Base-by-base conservation (phyloP, 2,113 vertebrate genomes). In the Paracanthobrama guichenoti region DNA sequence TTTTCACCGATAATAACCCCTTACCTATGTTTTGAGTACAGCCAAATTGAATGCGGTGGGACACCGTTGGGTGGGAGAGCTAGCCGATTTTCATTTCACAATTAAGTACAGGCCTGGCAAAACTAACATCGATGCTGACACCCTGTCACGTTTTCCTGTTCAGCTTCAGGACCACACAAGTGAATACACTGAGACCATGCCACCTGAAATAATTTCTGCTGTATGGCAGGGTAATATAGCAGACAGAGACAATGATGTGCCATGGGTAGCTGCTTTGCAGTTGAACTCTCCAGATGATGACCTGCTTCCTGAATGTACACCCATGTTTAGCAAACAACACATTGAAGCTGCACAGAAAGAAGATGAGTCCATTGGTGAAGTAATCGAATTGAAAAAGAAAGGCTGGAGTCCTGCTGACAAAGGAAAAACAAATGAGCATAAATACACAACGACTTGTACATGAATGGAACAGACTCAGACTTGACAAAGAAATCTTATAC, bases 161-260 rank as follows among this genome's bases (percentile, higher is more conserved):
- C 16, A 16, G 3, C n/a, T 73, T 31, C 18, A 39, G 5, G 64
- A 48, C 24, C 13, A 73, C 22, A 35, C 53, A 14, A 48, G 24
- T 18, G 39, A 80, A 2, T 73, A 80, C 0, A n/a, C 76, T 1
- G 67, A 86, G 48, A 2, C 3, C 16, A n/a, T 86, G 26, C 31
- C 79, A 28, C 85, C 48, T 14, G 60, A 86, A 3, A 50, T 82
- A 1, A 24, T 82, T 7, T 69, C 79, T 55, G 24, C 85, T 9
- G 18, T 86, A 42, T 76, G 79, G 79, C 72, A 82, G 59, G 85
- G 71, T n/a, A 55, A 42, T 18, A 82, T 59, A 28, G 79, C 69
- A 14, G 16, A 20, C 10, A 46, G 13, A 50, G 22, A 82, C 24
- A 44, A 69, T 1, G 35, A 82, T 26, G 79, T 86, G 39, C 73